A percentile compares a stretch with the other conserved stretches of the same genome.
These are phyloP conservation scores for Pituophis catenifer DNA, from an alignment of 2,113 vertebrate genomes.

Conservation along the genomic window DNA sequence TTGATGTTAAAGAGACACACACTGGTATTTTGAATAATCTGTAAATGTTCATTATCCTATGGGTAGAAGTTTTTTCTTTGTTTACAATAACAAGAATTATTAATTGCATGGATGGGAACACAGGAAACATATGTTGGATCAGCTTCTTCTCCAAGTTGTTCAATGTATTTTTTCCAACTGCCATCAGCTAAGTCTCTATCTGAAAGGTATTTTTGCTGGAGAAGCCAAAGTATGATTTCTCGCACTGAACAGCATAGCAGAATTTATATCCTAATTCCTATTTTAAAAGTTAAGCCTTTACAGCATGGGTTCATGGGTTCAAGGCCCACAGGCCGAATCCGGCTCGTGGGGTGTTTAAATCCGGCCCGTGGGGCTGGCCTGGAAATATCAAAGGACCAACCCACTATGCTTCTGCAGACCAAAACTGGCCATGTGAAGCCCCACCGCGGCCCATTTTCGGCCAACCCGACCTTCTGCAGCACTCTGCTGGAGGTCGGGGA, in stretches of 20 bases:
- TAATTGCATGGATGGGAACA: background rate
- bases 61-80: background rate
- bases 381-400: too few species aligned
- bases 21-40: background rate
- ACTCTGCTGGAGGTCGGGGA: too few species aligned
- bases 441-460: too few species aligned
- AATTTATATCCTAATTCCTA: background rate
- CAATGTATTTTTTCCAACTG: background rate
- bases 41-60: background rate
- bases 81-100: background rate
- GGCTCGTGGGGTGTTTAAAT: too few species aligned
- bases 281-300: slow-evolving; percentile 14
- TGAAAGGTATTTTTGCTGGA: background rate
- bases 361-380: too few species aligned
- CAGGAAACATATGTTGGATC: background rate
- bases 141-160: background rate
- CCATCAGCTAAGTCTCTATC: background rate
- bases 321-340: too few species aligned
- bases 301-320: background rate
- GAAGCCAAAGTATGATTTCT: background rate
- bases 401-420: too few species aligned
- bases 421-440: too few species aligned
- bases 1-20: background rate
- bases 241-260: background rate
- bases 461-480: too few species aligned